Conservation (phyloP, 1,140 invertebrate genomes). For the Amphibalanus amphitrite region DNA sequence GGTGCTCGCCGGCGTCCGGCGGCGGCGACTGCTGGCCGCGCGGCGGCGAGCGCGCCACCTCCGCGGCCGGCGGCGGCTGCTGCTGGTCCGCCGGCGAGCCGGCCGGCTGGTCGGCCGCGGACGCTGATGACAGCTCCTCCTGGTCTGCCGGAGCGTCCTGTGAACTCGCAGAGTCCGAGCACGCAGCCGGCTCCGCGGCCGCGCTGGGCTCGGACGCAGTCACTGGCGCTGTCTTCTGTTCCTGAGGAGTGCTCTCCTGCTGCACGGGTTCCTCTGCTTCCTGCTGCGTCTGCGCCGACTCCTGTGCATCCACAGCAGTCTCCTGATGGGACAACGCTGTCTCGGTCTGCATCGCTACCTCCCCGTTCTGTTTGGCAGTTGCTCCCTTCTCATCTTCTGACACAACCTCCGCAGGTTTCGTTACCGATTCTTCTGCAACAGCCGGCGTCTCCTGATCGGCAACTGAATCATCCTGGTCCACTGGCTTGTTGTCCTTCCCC, state of each 20-base stretch:
- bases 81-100: background rate
- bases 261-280: background rate
- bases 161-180: too few species aligned
- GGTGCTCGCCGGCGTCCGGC: too few species aligned
- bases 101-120: background rate
- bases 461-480: background rate
- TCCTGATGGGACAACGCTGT: too few species aligned
- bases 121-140: too few species aligned
- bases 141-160: too few species aligned
- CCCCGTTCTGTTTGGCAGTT: background rate
- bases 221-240: background rate
- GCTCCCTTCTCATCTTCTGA: background rate
- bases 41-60: too few species aligned
- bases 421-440: background rate
- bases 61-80: too few species aligned
- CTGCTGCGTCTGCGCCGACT: background rate
- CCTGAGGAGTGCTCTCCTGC: background rate
- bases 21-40: background rate
- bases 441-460: background rate
- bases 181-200: too few species aligned
- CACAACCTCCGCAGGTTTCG: background rate
- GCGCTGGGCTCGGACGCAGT: too few species aligned
- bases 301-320: background rate
- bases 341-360: background rate
- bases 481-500: too few species aligned